phyloP scores from a whole-genome alignment of 1,140 invertebrate genomes.

The Matsumurasca onukii region DNA sequence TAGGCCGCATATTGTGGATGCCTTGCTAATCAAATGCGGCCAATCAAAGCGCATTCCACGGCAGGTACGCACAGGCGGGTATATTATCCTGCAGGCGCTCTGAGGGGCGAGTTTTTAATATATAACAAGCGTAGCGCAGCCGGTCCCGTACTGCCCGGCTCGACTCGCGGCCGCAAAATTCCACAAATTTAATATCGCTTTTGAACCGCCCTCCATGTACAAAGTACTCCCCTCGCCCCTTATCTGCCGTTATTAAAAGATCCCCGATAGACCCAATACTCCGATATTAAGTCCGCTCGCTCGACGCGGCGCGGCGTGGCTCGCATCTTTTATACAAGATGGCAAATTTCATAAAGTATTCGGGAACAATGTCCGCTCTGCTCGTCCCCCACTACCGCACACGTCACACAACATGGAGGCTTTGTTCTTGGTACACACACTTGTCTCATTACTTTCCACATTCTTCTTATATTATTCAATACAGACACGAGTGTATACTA shows the following conservation, averaged over 20 bases:
- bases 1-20: not conserved
- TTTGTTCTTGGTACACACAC: too few species aligned
- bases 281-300: not conserved
- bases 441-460: too few species aligned
- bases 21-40: not conserved
- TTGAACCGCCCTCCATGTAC: constrained; percentile 13
- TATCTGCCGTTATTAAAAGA: constrained; percentile 15
- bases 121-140: not conserved
- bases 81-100: not conserved
- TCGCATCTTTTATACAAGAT: constrained; percentile 23
- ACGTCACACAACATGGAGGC: too few species aligned
- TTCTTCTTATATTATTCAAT: too few species aligned
- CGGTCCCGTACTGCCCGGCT: not conserved
- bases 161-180: constrained; percentile 37
- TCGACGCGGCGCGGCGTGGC: not conserved
- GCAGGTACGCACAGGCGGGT: not conserved
- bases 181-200: constrained; percentile 42
- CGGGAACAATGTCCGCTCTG: not conserved
- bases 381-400: not conserved
- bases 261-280: constrained; percentile 17
- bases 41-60: not conserved
- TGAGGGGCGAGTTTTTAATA: constrained; percentile 1
- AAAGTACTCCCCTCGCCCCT: constrained; percentile 5
- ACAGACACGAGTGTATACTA: too few species aligned
- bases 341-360: constrained; percentile 26